phyloP scores from a whole-genome alignment of 1,140 invertebrate genomes.

The Phortica variegata region DNA sequence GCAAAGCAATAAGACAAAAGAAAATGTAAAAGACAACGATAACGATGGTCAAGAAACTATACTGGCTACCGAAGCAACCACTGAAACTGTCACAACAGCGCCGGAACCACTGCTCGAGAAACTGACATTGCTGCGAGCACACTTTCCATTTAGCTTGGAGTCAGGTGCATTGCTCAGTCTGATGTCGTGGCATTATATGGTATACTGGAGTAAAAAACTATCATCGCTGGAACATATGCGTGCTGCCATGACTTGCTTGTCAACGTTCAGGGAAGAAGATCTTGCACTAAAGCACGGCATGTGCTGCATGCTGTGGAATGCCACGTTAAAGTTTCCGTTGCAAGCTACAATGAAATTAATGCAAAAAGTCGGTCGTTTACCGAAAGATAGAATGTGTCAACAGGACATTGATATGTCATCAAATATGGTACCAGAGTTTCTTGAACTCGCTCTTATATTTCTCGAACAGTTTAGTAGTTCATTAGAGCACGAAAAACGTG shows the following conservation, averaged over 20 bases:
- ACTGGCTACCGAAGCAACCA: slow-evolving; percentile 7
- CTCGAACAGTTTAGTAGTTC: slow-evolving; percentile 68
- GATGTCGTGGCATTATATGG: slow-evolving; percentile 86
- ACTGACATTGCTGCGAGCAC: slow-evolving; percentile 65
- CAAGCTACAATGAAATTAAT: slow-evolving; percentile 75
- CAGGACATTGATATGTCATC: slow-evolving; percentile 76
- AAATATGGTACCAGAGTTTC: slow-evolving; percentile 67
- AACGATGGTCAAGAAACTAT: not conserved
- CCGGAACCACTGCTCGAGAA: slow-evolving; percentile 61
- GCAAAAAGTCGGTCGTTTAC: slow-evolving; percentile 85
- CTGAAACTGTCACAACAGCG: slow-evolving; percentile 28
- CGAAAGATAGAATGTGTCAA: slow-evolving; percentile 77
- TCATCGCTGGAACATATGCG: slow-evolving; percentile 66
- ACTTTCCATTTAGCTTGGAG: slow-evolving; percentile 84
- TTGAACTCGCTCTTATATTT: slow-evolving; percentile 70
- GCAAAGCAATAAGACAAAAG: too few relatives aligned
- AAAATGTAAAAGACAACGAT: slow-evolving; percentile 1
- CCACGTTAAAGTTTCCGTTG: slow-evolving; percentile 75
- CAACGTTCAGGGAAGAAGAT: slow-evolving; percentile 59
- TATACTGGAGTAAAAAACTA: slow-evolving; percentile 80
- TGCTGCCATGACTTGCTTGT: slow-evolving; percentile 65
- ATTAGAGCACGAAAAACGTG: slow-evolving; percentile 57
- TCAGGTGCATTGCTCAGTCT: slow-evolving; percentile 77
- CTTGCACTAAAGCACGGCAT: slow-evolving; percentile 71
- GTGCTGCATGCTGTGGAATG: slow-evolving; percentile 83